Conservation (phyloP, 1,140 invertebrate genomes). For the Drosophila albomicans region DNA sequence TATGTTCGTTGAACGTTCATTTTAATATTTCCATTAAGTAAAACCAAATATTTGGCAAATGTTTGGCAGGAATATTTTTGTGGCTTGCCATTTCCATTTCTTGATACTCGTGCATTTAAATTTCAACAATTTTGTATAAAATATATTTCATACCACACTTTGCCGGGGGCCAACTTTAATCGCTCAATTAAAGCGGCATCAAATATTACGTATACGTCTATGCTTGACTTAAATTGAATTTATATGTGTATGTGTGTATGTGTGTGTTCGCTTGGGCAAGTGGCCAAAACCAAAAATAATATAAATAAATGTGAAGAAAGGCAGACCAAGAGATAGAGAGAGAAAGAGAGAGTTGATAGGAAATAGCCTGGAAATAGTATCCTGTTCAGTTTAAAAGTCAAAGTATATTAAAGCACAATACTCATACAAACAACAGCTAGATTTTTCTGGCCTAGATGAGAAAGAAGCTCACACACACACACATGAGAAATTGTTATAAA, state of each 20-base stretch:
- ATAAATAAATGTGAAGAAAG: constrained; percentile 24
- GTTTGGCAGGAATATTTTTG: background rate
- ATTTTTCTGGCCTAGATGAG: constrained; percentile 50
- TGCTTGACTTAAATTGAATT: constrained; percentile 14
- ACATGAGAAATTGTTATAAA: constrained; percentile 80
- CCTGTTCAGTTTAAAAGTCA: constrained; percentile 52
- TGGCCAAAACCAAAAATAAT: constrained; percentile 44
- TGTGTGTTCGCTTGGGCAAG: constrained; percentile 52
- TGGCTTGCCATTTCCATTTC: background rate
- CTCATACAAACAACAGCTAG: constrained; percentile 33
- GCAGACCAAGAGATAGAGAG: background rate
- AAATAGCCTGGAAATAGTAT: constrained; percentile 28
- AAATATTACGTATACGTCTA: constrained; percentile 66
- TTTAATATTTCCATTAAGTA: background rate
- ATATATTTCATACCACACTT: background rate
- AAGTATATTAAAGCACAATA: constrained; percentile 55
- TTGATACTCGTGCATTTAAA: background rate
- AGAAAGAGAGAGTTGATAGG: background rate
- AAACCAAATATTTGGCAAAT: constrained; percentile 5
- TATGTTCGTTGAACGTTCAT: background rate
- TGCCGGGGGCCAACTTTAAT: constrained; percentile 17
- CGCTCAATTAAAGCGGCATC: constrained; percentile 65
- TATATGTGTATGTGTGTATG: constrained; percentile 29
- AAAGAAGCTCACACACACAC: constrained; percentile 62
- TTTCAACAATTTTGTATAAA: constrained; percentile 7